Conservation (phyloP, 2,797 vertebrate species). For the Falco concolor region DNA sequence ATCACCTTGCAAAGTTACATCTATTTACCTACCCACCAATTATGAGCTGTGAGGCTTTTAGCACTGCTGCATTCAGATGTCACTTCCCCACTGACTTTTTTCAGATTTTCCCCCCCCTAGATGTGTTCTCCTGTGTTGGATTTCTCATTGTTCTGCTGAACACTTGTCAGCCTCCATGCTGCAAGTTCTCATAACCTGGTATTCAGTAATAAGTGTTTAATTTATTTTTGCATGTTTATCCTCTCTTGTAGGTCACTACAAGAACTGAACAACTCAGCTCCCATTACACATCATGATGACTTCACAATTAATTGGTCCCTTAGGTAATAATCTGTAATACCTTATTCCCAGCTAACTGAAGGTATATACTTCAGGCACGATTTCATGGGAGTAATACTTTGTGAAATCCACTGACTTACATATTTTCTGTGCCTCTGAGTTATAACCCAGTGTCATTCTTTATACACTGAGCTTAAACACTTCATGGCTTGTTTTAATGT, state of each 20-base stretch:
- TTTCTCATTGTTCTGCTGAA: not conserved
- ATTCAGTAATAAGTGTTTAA: not conserved
- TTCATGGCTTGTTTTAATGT: conserved; percentile 85
- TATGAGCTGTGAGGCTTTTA: not conserved
- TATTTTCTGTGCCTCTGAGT: conserved; percentile 86
- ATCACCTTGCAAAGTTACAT: not conserved
- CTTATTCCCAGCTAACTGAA: not conserved
- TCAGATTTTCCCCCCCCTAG: no score
- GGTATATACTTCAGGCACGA: not conserved
- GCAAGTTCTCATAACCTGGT: not conserved
- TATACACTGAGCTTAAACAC: conserved; percentile 90
- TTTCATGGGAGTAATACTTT: not conserved
- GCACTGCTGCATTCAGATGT: not conserved
- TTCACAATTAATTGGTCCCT: not conserved
- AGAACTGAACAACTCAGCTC: not conserved
- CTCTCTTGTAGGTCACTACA: not conserved
- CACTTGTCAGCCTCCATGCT: not conserved
- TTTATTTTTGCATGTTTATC: not conserved
- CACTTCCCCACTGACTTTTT: not conserved
- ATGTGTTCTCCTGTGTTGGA: not conserved
- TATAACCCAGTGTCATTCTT: conserved; percentile 91
- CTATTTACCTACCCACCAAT: not conserved
- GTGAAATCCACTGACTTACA: not conserved
- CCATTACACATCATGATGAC: not conserved
- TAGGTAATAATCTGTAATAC: not conserved